phyloP scores from a whole-genome alignment of 2,888 invertebrate species.

The Microctonus brassicae region DNA sequence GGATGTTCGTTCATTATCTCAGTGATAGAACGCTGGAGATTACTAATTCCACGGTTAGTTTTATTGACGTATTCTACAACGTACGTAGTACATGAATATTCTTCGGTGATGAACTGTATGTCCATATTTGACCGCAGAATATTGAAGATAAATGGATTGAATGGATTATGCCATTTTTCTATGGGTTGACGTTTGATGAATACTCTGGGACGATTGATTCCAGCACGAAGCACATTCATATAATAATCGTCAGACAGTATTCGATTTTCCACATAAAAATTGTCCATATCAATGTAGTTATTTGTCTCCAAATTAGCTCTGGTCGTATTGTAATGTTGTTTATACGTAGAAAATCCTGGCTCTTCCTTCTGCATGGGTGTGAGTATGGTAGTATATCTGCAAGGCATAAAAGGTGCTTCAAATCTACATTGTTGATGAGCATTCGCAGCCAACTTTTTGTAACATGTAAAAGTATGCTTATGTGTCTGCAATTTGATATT shows the following conservation, averaged over 20 bases:
- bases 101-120: conserved; percentile 60
- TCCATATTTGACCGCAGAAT: conserved; percentile 45
- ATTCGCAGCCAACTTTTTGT: conserved; percentile 48
- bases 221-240: conserved; percentile 48
- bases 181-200: conserved; percentile 43
- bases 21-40: conserved; percentile 59
- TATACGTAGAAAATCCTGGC: no score
- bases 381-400: conserved; percentile 48
- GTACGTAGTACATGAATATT: conserved; percentile 67
- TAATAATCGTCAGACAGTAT: conserved; percentile 52
- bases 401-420: conserved; percentile 57
- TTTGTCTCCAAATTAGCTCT: conserved; percentile 54
- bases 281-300: conserved; percentile 52
- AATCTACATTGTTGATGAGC: conserved; percentile 55
- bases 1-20: conserved; percentile 59
- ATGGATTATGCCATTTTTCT: conserved; percentile 48
- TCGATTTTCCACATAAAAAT: conserved; percentile 45
- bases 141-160: conserved; percentile 49
- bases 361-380: conserved; percentile 41
- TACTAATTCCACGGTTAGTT: conserved; percentile 59
- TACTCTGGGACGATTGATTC: conserved; percentile 44
- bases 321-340: no score
- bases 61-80: conserved; percentile 68
- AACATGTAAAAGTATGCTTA: conserved; percentile 57
- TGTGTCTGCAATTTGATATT: conserved; percentile 49